These are phyloP conservation scores for Macropus fuliginosus DNA, from an alignment of 2,797 vertebrate genomes.

Conservation along the genomic window DNA sequence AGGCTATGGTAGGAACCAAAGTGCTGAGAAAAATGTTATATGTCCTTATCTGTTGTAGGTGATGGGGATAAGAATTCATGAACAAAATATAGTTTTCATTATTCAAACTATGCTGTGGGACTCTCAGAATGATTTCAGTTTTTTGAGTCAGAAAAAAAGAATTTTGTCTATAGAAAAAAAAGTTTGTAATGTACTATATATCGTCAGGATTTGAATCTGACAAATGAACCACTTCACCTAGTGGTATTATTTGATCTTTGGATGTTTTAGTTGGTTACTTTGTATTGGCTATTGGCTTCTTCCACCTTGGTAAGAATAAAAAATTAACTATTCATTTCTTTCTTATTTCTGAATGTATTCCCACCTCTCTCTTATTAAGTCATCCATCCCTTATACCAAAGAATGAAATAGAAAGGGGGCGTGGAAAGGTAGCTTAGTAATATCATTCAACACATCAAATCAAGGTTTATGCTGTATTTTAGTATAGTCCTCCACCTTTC, in stretches of 20 bases:
- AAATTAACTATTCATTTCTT: neutral
- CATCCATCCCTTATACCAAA: neutral
- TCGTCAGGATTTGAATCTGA: neutral
- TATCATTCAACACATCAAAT: neutral
- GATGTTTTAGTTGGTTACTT: too few species aligned
- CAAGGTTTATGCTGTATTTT: neutral
- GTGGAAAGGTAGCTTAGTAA: neutral
- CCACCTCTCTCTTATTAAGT: neutral
- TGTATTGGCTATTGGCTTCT: neutral
- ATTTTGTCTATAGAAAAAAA: neutral
- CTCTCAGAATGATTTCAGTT: neutral
- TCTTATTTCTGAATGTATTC: neutral
- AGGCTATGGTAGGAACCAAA: neutral
- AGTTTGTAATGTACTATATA: neutral
- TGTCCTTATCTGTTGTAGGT: neutral
- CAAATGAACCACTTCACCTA: neutral
- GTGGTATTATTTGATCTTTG: neutral
- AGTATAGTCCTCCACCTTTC: neutral
- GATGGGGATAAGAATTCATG: neutral
- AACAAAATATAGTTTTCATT: neutral
- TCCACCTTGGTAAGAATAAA: neutral
- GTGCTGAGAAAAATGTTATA: neutral
- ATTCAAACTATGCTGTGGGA: neutral
- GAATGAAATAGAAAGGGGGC: neutral
- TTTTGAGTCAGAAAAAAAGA: neutral